Evolutionary conservation across 2,113 vertebrate species (phyloP).

Genomic region (Tamias sibiricus): DNA sequence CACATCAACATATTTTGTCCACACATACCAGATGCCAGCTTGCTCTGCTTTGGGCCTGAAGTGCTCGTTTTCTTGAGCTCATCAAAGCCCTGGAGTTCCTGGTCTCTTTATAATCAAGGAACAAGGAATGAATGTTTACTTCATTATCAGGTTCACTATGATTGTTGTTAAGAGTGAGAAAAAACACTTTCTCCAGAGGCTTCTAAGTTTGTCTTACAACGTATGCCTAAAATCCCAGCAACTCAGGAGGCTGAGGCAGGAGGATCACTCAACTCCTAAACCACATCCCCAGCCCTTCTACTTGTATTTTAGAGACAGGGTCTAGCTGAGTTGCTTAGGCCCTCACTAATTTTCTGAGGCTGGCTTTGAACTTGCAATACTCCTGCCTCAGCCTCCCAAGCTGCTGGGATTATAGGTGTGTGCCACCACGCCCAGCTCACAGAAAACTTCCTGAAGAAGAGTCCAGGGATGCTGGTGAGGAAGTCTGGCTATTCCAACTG

Average conservation of each 20-base stretch:
- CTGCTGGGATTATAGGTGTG: no score
- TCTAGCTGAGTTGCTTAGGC: no score
- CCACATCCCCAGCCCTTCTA: no score
- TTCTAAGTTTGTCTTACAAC: neutral
- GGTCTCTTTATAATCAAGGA: neutral
- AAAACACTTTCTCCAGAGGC: neutral
- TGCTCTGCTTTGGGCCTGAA: neutral
- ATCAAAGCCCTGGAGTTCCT: neutral
- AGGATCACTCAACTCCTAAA: neutral
- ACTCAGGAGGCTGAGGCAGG: neutral
- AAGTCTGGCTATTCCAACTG: neutral
- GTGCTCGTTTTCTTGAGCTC: neutral
- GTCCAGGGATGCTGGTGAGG: neutral
- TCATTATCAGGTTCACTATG: neutral
- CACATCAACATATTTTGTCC: accelerated
- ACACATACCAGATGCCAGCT: accelerated
- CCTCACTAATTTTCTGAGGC: no score
- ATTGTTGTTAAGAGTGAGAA: no score
- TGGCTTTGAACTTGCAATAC: no score
- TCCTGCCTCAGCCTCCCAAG: no score
- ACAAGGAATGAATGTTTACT: neutral
- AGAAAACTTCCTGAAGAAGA: neutral
- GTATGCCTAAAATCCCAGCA: neutral
- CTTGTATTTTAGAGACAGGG: no score
- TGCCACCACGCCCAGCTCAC: no score